Conservation (phyloP, 1,140 invertebrate genomes). For the Drosophila busckii region DNA sequence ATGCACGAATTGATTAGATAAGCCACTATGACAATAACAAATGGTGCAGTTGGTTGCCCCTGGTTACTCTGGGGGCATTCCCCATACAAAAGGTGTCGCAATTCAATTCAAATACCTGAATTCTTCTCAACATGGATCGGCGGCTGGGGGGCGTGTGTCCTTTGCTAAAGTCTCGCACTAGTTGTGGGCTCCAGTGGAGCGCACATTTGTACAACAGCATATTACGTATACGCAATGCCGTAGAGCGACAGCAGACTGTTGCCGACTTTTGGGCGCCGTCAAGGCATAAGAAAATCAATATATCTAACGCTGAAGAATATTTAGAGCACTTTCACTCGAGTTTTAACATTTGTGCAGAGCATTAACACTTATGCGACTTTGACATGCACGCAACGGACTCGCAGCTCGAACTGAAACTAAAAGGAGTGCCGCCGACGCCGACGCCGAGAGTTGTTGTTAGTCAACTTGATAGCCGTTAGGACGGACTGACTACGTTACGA, state of each 20-base stretch:
- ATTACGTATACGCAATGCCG: constrained; percentile 57
- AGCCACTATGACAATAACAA: constrained; percentile 14
- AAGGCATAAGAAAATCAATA: constrained; percentile 41
- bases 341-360: constrained; percentile 19
- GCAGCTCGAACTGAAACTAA: constrained; percentile 62
- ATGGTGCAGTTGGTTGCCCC: constrained; percentile 15
- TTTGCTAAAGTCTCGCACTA: constrained; percentile 38
- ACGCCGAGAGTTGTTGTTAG: too few species aligned
- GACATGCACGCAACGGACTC: constrained; percentile 68
- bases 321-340: constrained; percentile 27
- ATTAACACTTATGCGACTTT: constrained; percentile 63
- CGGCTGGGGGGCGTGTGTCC: too few species aligned
- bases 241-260: constrained; percentile 15
- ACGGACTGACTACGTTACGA: too few species aligned
- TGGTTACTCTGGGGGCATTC: constrained; percentile 33
- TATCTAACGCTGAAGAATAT: constrained; percentile 10
- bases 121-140: constrained; percentile 45
- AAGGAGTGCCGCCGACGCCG: constrained; percentile 56
- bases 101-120: constrained; percentile 37
- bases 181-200: constrained; percentile 42
- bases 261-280: constrained; percentile 48
- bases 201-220: constrained; percentile 51
- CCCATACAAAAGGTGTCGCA: not conserved
- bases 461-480: too few species aligned
- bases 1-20: constrained; percentile 50